Percentiles rank a stretch among this genome's conserved stretches.
These are phyloP conservation scores for Pseudolycoriella hygida DNA, from an alignment of 2,888 invertebrate genomes.

Conservation along the genomic window DNA sequence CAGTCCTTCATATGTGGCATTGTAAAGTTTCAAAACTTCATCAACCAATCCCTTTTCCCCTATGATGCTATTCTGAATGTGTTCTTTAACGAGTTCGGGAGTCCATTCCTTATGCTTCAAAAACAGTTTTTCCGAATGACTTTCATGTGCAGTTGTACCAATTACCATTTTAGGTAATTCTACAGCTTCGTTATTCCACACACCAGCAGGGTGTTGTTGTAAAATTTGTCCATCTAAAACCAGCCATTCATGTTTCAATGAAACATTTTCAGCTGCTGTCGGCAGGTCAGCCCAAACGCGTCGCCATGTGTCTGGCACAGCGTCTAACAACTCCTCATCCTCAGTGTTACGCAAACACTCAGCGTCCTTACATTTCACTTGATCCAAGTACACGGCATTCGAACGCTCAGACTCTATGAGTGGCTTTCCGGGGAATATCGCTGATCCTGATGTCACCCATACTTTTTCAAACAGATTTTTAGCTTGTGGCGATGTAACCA, in stretches of 20 bases:
- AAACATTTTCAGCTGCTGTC: slow-evolving; percentile 32
- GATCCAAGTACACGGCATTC: slow-evolving; percentile 41
- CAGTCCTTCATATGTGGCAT: slow-evolving; percentile 47
- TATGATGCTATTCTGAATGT: slow-evolving; percentile 36
- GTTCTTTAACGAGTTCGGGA: slow-evolving; percentile 41
- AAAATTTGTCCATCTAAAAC: slow-evolving; percentile 55
- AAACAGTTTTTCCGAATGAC: slow-evolving; percentile 41
- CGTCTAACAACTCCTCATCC: slow-evolving; percentile 39
- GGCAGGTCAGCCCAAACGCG: slow-evolving; percentile 38
- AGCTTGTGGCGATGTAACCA: slow-evolving; percentile 38
- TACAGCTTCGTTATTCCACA: slow-evolving; percentile 35
- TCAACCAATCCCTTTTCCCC: slow-evolving; percentile 43
- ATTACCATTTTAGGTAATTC: slow-evolving; percentile 37
- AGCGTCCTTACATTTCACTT: slow-evolving; percentile 36
- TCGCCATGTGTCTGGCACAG: slow-evolving; percentile 57
- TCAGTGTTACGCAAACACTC: slow-evolving; percentile 37
- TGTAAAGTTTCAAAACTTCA: slow-evolving; percentile 45
- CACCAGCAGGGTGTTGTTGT: slow-evolving; percentile 44
- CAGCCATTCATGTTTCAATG: slow-evolving; percentile 52
- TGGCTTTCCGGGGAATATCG: slow-evolving; percentile 49
- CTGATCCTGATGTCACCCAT: slow-evolving; percentile 66
- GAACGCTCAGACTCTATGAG: slow-evolving; percentile 39
- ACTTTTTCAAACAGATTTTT: slow-evolving; percentile 53
- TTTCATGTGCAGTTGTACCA: slow-evolving; percentile 58
- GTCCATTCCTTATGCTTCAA: slow-evolving; percentile 47